Base-by-base conservation (phyloP, 2,113 vertebrate genomes). In the Anseranas semipalmata region DNA sequence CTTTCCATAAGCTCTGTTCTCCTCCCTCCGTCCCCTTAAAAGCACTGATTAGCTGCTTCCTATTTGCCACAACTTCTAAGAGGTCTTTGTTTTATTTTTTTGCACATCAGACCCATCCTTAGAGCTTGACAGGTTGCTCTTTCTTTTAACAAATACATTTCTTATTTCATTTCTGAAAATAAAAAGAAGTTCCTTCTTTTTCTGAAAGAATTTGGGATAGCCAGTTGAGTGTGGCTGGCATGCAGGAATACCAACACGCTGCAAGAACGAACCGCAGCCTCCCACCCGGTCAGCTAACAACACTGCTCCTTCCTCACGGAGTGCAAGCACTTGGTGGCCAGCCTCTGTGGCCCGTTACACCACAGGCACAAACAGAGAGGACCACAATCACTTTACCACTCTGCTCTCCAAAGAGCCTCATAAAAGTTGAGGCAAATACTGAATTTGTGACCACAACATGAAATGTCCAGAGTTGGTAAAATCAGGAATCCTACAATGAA, bases 61-160 rank as follows among this genome's bases (percentile, higher is more conserved):
- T n/a, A 28, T 45, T 59, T 89, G 50, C 10, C 32, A 74, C 20
- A 82, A 50, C 33, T 59, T 83, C 32, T 37, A 67, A 41, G 90
- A 79, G 2, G 66, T 32, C 10, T 62, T 39, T 35, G 14, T 52
- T 81, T 35, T 4, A 3, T 27, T 30, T 65, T 78, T 71, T 27
- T 52, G 9, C 19, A 56, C 9, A 60, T 17, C 25, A 66, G 46
- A 37, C 37, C 10, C 10, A 74, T 5, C 8, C 4, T 11, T 52
- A 71, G 33, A 86, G 30, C 15, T 55, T 52, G 21, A 20, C 0
- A 0, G 2, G 4, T 32, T 80, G 8, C 13, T 72, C 2, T 4
- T 50, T 58, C 56, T 11, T 5, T 20, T n/a, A 33, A 53, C 21
- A 94, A 89, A 4, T 15, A 37, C 0, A 5, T 27, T 89, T 53